phyloP scores from a whole-genome alignment of 2,888 invertebrate species.

The Cancer borealis region DNA sequence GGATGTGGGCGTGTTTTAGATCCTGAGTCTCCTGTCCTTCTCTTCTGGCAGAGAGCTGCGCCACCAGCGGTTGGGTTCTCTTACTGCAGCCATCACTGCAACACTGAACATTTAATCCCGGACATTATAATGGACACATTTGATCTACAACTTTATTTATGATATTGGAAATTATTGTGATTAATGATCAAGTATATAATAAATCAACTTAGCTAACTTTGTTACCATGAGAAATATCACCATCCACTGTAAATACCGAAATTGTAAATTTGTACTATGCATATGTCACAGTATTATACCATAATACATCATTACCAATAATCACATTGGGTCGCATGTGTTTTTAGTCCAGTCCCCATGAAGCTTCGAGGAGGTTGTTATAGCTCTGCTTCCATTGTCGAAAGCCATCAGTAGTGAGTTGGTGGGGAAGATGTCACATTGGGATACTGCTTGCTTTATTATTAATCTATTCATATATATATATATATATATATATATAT shows the following conservation, averaged over 20 bases:
- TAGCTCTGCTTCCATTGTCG: not conserved
- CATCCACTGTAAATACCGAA: constrained; percentile 34
- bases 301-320: not conserved
- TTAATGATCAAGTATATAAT: not conserved
- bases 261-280: constrained; percentile 28
- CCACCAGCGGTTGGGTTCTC: not conserved
- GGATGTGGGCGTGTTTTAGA: not conserved
- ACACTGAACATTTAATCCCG: not conserved
- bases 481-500: constrained; percentile 67
- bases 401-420: no score
- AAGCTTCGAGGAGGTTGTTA: not conserved
- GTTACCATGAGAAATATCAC: not conserved
- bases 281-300: not conserved
- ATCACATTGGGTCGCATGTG: not conserved
- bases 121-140: not conserved
- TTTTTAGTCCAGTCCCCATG: not conserved
- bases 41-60: not conserved
- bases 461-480: constrained; percentile 54
- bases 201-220: not conserved
- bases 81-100: not conserved
- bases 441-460: not conserved
- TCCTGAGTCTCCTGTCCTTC: not conserved
- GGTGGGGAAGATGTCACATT: not conserved
- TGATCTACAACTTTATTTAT: not conserved
- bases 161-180: not conserved